phyloP scores from a whole-genome alignment of 1,140 invertebrate genomes.

The Meloidogyne hapla region DNA sequence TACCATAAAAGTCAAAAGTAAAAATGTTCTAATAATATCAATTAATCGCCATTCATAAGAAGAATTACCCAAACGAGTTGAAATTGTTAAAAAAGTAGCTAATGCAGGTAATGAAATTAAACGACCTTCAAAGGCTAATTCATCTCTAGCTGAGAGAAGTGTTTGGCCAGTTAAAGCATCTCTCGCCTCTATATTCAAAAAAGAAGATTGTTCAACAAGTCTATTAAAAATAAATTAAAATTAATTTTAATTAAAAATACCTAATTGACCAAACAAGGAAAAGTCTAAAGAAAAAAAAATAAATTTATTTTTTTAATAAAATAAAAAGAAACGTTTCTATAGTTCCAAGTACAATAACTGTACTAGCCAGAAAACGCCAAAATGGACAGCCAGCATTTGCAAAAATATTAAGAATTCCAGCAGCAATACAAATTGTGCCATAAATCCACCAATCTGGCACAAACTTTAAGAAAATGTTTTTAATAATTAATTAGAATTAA shows the following conservation, averaged over 20 bases:
- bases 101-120: constrained; percentile 23
- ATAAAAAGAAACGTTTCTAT: constrained; percentile 20
- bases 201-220: constrained; percentile 18
- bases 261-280: constrained; percentile 29
- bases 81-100: constrained; percentile 22
- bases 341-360: constrained; percentile 25
- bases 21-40: constrained; percentile 21
- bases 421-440: constrained; percentile 10
- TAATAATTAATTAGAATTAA: not conserved
- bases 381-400: constrained; percentile 8
- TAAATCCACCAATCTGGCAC: constrained; percentile 29
- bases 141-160: constrained; percentile 7
- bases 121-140: constrained; percentile 21
- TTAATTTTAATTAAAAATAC: not conserved
- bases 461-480: not conserved
- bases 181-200: not conserved
- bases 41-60: constrained; percentile 8
- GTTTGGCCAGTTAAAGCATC: not conserved
- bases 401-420: constrained; percentile 14
- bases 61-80: constrained; percentile 8
- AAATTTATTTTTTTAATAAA: not conserved
- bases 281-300: constrained; percentile 6
- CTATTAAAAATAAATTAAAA: not conserved
- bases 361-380: constrained; percentile 26
- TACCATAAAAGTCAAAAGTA: constrained; percentile 2